Evolutionary conservation across 2,888 invertebrate genomes (phyloP), one percentile per base, ranked within the genome.

Genomic region (Miltochrista miniata): DNA sequence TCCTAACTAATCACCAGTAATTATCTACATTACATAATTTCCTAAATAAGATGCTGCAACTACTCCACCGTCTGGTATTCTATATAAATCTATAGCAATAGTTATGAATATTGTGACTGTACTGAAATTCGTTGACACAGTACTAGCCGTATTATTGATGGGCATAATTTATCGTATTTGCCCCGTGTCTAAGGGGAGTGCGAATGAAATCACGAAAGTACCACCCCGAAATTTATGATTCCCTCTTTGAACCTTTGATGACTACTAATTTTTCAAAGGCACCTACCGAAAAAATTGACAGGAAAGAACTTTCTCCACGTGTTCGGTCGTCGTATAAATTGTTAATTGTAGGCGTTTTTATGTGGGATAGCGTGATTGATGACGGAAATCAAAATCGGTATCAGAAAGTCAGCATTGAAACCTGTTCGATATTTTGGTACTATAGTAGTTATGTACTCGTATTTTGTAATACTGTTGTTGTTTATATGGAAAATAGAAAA

Each of bases 81-180:
- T 1, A 68, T 58, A 56, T 63, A 61, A 61, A 57, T 56, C 61
- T 64, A 61, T 68, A 74, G 70, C 74, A 64, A 74, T 73, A 70
- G 66, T 72, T 74, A 81, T 76, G 76, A 77, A 77, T 75, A 68
- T 62, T 67, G 68, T 68, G 64, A 67, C 68, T 75, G 75, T 72
- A 74, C 5, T 24, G 76, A 81, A 76, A 79, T 82, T 79, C 87
- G 87, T 89, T 88, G 87, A 88, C 87, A 85, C 82, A 83, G 72
- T 79, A 67, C 68, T 79, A 76, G 70, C 77, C 71, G n/a, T 84
- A 85, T 88, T 87, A 89, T 89, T 87, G 87, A 88, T 89, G n/a
- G 85, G 72, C 73, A 83, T 87, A 88, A 89, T 90, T 89, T 90
- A 89, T 89, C 72, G 84, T 74, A 74, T 77, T 74, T 74, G 69